Percentiles rank a stretch among this genome's conserved stretches.
These are phyloP conservation scores for Cabera pusaria DNA, from an alignment of 2,888 invertebrate species.

Conservation along the genomic window DNA sequence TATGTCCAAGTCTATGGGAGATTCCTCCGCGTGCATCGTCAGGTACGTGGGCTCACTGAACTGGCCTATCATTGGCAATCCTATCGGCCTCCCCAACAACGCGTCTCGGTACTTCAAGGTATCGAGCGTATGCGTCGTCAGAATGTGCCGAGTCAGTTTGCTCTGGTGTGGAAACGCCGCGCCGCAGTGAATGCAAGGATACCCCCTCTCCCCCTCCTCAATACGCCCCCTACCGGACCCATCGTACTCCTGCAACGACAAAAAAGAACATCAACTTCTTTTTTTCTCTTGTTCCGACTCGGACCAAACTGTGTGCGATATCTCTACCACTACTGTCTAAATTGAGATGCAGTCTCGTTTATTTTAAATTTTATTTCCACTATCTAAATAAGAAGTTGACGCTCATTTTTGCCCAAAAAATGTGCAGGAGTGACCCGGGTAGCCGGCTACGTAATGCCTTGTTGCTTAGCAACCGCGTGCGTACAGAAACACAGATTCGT, in stretches of 20 bases:
- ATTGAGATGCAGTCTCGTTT: conserved; percentile 77
- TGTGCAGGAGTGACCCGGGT: conserved; percentile 81
- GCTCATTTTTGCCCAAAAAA: conserved; percentile 91
- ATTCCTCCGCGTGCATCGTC: conserved; percentile 81
- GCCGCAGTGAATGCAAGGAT: conserved; percentile 95
- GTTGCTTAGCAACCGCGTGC: conserved; percentile 74
- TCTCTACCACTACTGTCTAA: conserved; percentile 80
- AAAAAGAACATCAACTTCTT: conserved; percentile 95
- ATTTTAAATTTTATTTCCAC: conserved; percentile 62
- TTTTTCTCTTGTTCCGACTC: conserved; percentile 79
- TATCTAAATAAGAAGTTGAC: conserved; percentile 90
- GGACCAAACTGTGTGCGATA: conserved; percentile 76
- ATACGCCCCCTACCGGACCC: conserved; percentile 84
- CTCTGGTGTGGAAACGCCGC: conserved; percentile 94
- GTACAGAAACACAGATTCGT: conserved; percentile 66
- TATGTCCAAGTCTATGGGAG: conserved; percentile 83
- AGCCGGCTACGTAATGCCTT: conserved; percentile 76
- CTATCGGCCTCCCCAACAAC: conserved; percentile 66
- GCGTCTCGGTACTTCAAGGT: conserved; percentile 93
- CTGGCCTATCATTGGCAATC: conserved; percentile 69
- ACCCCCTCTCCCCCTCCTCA: conserved; percentile 82
- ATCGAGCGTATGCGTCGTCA: conserved; percentile 94
- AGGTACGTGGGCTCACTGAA: conserved; percentile 75
- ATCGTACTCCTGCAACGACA: conserved; percentile 96
- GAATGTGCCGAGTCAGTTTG: conserved; percentile 94